Percentiles rank a stretch among this genome's conserved stretches.
Conservation (phyloP, 2,113 vertebrate genomes). For the Callocephalon fimbriatum region DNA sequence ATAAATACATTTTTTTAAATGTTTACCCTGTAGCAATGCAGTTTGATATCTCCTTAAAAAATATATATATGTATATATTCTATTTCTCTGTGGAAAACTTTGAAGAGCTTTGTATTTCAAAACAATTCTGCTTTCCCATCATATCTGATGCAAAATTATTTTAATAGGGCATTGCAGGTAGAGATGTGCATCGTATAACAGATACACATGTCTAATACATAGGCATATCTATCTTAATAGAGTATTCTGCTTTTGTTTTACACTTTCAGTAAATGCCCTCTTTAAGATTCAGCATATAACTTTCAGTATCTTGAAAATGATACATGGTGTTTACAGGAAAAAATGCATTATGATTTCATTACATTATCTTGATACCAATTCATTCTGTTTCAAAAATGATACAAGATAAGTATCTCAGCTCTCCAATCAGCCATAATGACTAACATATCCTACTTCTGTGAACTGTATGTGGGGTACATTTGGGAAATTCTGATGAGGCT, state of each 20-base stretch:
- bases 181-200: neutral
- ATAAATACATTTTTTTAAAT: neutral
- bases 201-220: neutral
- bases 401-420: neutral
- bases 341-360: neutral
- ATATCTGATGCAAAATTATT: neutral
- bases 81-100: neutral
- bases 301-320: neutral
- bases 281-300: neutral
- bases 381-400: neutral
- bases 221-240: neutral
- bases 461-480: rapidly evolving
- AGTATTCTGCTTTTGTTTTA: neutral
- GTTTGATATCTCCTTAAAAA: neutral
- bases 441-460: neutral
- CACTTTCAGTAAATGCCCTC: neutral
- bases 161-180: neutral
- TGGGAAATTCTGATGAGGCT: neutral
- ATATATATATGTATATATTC: neutral
- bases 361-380: neutral
- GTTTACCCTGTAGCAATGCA: neutral
- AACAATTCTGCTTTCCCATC: neutral
- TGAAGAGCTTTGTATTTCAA: neutral
- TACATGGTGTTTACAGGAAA: neutral
- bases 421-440: neutral